Evolutionary conservation across 2,113 vertebrate species (phyloP).

Genomic region (Syrrhaptes paradoxus): DNA sequence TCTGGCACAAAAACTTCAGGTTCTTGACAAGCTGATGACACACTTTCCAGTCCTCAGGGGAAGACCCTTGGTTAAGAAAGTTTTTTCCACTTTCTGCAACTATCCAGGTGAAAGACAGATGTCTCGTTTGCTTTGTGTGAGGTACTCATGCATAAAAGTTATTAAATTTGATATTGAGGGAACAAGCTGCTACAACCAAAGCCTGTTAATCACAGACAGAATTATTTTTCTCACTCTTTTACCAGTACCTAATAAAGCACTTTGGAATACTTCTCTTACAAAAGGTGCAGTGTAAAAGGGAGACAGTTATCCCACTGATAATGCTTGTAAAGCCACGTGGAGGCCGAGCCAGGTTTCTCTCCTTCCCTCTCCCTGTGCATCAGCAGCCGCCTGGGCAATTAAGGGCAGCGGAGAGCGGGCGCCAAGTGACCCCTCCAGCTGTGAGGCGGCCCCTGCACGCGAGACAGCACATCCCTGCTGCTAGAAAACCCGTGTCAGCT

Average conservation of each 20-base stretch:
- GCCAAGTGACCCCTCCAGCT: slow-evolving; percentile 5
- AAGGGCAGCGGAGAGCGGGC: neutral
- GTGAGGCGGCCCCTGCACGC: neutral
- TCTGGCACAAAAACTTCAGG: accelerated
- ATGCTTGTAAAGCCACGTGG: too few species aligned
- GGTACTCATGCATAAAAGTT: neutral
- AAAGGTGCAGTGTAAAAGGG: neutral
- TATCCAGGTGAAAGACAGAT: neutral
- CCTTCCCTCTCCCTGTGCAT: neutral
- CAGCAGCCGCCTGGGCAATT: neutral
- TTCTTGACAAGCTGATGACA: neutral
- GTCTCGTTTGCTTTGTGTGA: neutral
- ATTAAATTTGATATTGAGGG: neutral
- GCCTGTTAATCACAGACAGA: neutral
- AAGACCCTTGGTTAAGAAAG: neutral
- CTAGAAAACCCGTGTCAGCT: neutral
- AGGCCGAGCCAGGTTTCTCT: neutral
- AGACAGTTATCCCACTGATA: neutral
- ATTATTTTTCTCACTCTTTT: neutral
- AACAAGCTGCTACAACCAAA: neutral
- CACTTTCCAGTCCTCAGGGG: neutral
- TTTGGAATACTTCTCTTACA: neutral
- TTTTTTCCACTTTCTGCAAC: neutral
- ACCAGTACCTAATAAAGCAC: neutral
- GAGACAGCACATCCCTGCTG: neutral